A percentile compares a stretch with the other conserved stretches of the same genome.
Evolutionary conservation across 2,888 invertebrate species (phyloP).

Genomic region (Malthinus flaveolus): DNA sequence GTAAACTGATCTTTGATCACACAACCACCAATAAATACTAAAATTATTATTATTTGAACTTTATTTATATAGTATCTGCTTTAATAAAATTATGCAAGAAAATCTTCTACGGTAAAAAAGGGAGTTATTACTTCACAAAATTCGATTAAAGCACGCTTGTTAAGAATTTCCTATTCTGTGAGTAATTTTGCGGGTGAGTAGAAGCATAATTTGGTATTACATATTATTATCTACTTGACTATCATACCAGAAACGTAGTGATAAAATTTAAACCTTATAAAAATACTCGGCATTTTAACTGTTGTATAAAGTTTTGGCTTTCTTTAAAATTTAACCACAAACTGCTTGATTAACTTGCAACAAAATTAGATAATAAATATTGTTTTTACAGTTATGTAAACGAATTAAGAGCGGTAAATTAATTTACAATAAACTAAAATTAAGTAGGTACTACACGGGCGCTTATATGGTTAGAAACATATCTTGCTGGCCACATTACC

Average conservation of each 20-base stretch:
- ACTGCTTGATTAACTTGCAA: constrained; percentile 5
- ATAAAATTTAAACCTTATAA: background rate
- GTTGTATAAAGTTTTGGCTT: too few species aligned
- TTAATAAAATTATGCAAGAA: constrained; percentile 18
- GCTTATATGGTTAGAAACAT: too few species aligned
- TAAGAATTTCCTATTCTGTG: constrained; percentile 8
- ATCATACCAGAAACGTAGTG: background rate
- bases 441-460: too few species aligned
- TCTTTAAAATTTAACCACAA: constrained; percentile 9
- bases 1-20: constrained; percentile 1
- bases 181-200: constrained; percentile 22
- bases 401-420: too few species aligned
- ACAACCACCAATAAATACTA: constrained; percentile 12
- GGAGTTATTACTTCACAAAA: constrained; percentile 10
- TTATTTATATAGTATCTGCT: constrained; percentile 18
- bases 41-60: constrained; percentile 3
- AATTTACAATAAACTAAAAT: too few species aligned
- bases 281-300: constrained; percentile 1
- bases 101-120: constrained; percentile 14
- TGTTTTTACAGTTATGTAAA: constrained; percentile 1
- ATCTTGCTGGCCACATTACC: too few species aligned
- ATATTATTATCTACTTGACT: background rate
- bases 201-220: background rate
- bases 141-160: constrained; percentile 4
- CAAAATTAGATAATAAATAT: constrained; percentile 11